Percentiles rank a stretch among this genome's conserved stretches.
phyloP scores from a whole-genome alignment of 2,113 vertebrate species.

The Apteryx owenii region DNA sequence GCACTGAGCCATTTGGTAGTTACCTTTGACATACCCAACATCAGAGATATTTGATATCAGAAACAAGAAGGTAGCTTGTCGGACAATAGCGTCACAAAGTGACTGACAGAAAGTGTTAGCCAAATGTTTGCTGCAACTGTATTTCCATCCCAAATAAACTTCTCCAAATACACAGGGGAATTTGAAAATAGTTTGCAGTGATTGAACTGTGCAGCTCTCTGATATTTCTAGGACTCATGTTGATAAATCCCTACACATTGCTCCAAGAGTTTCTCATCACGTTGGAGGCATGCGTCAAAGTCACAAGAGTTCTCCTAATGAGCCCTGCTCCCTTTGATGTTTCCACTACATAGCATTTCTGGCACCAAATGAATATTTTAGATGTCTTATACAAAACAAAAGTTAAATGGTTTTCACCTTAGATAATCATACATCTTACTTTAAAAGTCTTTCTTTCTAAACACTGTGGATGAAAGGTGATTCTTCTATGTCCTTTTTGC shows the following conservation, averaged over 20 bases:
- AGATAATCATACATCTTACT: constrained; percentile 29
- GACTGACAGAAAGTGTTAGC: background rate
- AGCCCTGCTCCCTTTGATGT: constrained; percentile 45
- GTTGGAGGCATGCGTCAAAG: constrained; percentile 30
- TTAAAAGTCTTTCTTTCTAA: constrained; percentile 56
- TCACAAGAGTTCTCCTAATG: constrained; percentile 45
- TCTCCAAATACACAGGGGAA: background rate
- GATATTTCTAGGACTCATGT: background rate
- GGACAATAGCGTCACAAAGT: background rate
- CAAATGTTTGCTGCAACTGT: background rate
- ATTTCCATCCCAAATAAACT: constrained; percentile 15
- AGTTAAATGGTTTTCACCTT: constrained; percentile 29
- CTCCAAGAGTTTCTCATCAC: constrained; percentile 15
- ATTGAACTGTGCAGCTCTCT: background rate
- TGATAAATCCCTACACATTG: constrained; percentile 10
- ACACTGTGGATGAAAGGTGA: constrained; percentile 21
- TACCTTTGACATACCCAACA: background rate
- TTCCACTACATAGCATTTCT: background rate
- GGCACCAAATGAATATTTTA: constrained; percentile 15
- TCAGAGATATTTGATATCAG: background rate
- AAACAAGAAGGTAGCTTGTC: background rate
- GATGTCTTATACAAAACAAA: constrained; percentile 27
- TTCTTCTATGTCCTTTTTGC: constrained; percentile 26
- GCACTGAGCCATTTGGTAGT: background rate
- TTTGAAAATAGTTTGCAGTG: constrained; percentile 18